phyloP scores from a whole-genome alignment of 2,888 invertebrate genomes.

The Notodromas monacha region DNA sequence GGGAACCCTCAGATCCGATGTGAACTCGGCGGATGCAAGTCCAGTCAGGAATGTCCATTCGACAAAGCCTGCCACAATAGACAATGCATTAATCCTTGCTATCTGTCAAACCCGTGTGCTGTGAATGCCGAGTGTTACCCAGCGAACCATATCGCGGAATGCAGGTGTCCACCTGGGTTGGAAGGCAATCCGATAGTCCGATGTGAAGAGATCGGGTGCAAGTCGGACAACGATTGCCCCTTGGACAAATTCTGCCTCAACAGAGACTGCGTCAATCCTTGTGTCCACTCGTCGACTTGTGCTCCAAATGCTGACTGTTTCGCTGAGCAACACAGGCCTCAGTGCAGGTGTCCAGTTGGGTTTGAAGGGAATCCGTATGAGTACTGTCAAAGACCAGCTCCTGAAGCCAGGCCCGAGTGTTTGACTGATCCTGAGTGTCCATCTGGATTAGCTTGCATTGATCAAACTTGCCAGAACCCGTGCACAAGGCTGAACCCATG shows the following conservation, averaged over 20 bases:
- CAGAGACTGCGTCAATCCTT: slow-evolving; percentile 17
- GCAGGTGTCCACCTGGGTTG: slow-evolving; percentile 39
- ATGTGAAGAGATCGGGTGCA: slow-evolving; percentile 24
- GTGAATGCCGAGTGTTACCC: slow-evolving; percentile 22
- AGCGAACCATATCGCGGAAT: slow-evolving; percentile 25
- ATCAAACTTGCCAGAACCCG: slow-evolving; percentile 17
- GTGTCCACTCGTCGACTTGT: slow-evolving; percentile 42
- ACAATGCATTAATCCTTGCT: slow-evolving; percentile 52
- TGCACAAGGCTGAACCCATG: slow-evolving; percentile 10
- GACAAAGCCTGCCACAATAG: slow-evolving; percentile 53
- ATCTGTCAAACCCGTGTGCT: slow-evolving; percentile 39
- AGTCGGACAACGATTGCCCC: slow-evolving; percentile 11
- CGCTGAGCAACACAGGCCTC: slow-evolving; percentile 32
- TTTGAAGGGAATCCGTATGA: slow-evolving; percentile 37
- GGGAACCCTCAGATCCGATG: slow-evolving; percentile 61
- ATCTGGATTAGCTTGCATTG: slow-evolving; percentile 36
- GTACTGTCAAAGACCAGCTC: slow-evolving; percentile 28
- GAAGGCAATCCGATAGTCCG: slow-evolving; percentile 34
- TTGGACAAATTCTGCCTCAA: slow-evolving; percentile 36
- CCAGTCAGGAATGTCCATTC: slow-evolving; percentile 52
- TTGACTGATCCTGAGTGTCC: slow-evolving; percentile 30
- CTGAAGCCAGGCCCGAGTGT: slow-evolving; percentile 27
- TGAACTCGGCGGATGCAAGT: slow-evolving; percentile 35
- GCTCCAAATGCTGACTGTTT: slow-evolving; percentile 39
- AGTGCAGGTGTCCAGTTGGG: slow-evolving; percentile 34